phyloP scores from a whole-genome alignment of 2,113 vertebrate genomes.

The Chloropsis cyanopogon region DNA sequence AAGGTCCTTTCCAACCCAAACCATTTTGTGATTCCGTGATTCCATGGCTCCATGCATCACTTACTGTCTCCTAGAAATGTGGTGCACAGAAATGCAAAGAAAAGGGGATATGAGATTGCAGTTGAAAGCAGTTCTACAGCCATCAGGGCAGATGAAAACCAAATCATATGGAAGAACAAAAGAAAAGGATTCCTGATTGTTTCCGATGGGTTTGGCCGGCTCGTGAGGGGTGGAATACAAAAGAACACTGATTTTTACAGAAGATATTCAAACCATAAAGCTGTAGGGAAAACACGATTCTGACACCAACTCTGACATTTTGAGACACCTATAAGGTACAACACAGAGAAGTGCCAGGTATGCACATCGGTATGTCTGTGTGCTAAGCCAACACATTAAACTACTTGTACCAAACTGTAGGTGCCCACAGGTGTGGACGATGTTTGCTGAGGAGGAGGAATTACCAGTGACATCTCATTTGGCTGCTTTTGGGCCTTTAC shows the following conservation, averaged over 20 bases:
- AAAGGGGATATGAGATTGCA: not conserved
- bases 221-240: not conserved
- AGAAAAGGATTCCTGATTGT: not conserved
- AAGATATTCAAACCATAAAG: not conserved
- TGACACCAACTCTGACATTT: not conserved
- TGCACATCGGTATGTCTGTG: accelerated
- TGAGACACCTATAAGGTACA: accelerated
- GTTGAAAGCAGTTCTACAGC: not conserved
- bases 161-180: not conserved
- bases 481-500: not conserved
- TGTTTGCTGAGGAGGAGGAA: not conserved
- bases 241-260: not conserved
- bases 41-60: not conserved
- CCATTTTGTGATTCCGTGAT: not conserved
- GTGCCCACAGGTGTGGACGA: not conserved
- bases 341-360: not conserved
- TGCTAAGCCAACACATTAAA: not conserved
- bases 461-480: not conserved
- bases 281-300: not conserved
- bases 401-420: accelerated
- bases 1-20: not conserved
- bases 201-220: not conserved
- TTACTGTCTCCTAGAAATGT: not conserved
- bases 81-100: not conserved
- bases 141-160: not conserved